Evolutionary conservation across 2,113 vertebrate species (phyloP), one percentile per base, ranked within the genome.

Genomic region (Zapornia atra): DNA sequence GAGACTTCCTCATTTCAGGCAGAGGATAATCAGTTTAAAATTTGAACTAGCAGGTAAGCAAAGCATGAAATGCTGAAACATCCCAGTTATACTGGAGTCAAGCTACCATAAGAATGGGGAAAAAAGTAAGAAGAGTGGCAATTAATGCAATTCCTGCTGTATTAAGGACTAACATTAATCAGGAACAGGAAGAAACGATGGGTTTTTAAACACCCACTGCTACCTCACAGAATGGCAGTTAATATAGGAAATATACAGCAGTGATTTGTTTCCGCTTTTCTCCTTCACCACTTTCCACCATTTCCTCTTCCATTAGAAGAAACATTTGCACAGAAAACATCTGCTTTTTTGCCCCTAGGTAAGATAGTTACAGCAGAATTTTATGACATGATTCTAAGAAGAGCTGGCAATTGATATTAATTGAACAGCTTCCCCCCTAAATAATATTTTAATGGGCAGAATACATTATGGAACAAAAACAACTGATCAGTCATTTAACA

Each of bases 1-100:
- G 48, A 86, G 17, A 82, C 86, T 11, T 68, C 77, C 31, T 29
- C 0, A 2, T 71, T 48, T 78, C 87, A 94, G 61, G 81, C 33
- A 75, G 53, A 81, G 50, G 69, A 79, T 82, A 95, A 95, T 89
- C 65, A 95, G 71, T 89, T 76, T 84, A 87, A 84, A 94, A 71
- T 78, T 36, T n/a, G 68, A 84, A 94, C 60, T n/a, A 81, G n/a
- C 60, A 51, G 42, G 51, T 40, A 70, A 51, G n/a, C 14, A 56
- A 81, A 81, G 87, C 71, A 64, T 8, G 11, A 78, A 91, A 70
- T 48, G 36, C 60, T 59, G 69, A 66, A 92, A 57, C 19, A 46
- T 26, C 68, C 69, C 68, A n/a, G 69, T 91, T 59, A n/a, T 59
- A 66, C 4, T 42, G 44, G 59, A 91, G 48, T 48, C 17, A 66